phyloP scores from a whole-genome alignment of 23 tunicate genomes.

The Styela clava region DNA sequence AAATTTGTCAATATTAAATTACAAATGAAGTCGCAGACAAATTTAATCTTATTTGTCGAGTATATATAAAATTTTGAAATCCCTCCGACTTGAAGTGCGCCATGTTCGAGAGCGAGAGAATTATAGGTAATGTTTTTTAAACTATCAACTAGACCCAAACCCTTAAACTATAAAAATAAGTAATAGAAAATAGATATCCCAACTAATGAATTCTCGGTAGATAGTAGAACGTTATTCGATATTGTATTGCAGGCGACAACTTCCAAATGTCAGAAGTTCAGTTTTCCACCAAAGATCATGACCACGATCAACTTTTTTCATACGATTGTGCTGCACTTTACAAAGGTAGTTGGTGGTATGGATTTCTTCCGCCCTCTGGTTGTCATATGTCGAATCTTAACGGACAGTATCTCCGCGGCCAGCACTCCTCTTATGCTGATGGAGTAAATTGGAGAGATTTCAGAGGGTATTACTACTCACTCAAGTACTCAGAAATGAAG shows the following conservation, averaged over 20 bases:
- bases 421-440: background rate
- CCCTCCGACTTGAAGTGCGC: too few relatives aligned
- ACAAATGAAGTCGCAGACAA: too few relatives aligned
- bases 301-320: background rate
- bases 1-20: too few relatives aligned
- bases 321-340: background rate
- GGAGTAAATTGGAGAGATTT: background rate
- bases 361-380: too few relatives aligned
- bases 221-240: too few relatives aligned
- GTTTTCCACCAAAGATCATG: slow-evolving; percentile 14
- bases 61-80: too few relatives aligned
- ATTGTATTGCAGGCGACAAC: background rate
- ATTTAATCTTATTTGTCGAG: too few relatives aligned
- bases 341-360: slow-evolving; percentile 20
- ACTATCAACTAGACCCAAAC: too few relatives aligned
- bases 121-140: too few relatives aligned
- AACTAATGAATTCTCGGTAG: too few relatives aligned
- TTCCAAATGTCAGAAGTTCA: background rate
- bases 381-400: background rate
- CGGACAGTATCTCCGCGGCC: background rate
- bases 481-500: slow-evolving; percentile 6
- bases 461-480: slow-evolving; percentile 13
- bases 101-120: background rate
- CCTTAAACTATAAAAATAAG: too few relatives aligned
- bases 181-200: too few relatives aligned